Percentiles rank a stretch among this genome's conserved stretches.
These are phyloP conservation scores for Antechinus flavipes DNA, from an alignment of 2,113 vertebrate genomes.

Conservation along the genomic window DNA sequence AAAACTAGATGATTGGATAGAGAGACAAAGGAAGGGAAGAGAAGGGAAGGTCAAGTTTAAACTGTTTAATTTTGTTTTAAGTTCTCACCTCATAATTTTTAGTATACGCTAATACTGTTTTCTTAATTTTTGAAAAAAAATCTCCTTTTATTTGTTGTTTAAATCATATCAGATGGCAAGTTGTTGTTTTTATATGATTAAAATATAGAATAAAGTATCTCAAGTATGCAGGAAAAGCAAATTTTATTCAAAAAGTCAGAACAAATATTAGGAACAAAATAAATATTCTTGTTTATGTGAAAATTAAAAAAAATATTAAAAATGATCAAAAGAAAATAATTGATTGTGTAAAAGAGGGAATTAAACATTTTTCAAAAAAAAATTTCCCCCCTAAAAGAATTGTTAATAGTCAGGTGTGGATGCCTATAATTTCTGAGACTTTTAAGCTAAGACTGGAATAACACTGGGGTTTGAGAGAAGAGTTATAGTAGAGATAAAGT, in stretches of 20 bases:
- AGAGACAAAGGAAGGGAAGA: too few relatives aligned
- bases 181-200: not conserved
- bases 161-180: not conserved
- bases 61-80: too few relatives aligned
- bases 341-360: not conserved
- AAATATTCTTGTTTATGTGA: not conserved
- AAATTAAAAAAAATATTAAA: not conserved
- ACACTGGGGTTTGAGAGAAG: not conserved
- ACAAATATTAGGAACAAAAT: not conserved
- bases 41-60: not conserved
- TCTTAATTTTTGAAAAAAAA: conserved; percentile 15
- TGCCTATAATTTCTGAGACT: too few relatives aligned
- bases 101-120: not conserved
- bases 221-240: not conserved
- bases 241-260: not conserved
- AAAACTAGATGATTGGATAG: too few relatives aligned
- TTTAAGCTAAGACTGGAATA: not conserved
- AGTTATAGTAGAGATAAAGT: not conserved
- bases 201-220: not conserved
- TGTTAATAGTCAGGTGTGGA: not conserved
- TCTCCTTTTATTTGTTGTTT: not conserved
- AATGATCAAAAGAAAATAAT: not conserved
- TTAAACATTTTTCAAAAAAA: not conserved
- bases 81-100: not conserved
- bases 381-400: not conserved